These are phyloP conservation scores for Epizoanthus illoricatus DNA, from an alignment of 92 coral and sea anemone genomes.

Conservation along the genomic window DNA sequence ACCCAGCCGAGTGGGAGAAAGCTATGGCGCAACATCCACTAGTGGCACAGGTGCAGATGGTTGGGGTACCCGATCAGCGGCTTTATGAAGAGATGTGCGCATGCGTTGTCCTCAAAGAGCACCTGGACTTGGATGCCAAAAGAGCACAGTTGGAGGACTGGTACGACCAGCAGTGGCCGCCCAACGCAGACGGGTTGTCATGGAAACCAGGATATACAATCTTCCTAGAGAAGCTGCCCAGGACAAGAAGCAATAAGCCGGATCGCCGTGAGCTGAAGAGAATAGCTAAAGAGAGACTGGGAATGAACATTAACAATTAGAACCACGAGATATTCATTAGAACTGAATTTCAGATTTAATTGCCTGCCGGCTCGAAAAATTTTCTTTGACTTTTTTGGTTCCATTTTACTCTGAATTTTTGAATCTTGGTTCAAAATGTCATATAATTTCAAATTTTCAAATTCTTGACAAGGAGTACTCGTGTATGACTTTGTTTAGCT, in stretches of 20 bases:
- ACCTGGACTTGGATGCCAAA: conserved; percentile 6
- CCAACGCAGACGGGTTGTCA: conserved; percentile 41
- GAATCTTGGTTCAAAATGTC: too few relatives aligned
- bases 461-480: too few relatives aligned
- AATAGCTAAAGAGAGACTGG: conserved; percentile 13
- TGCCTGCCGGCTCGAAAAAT: too few relatives aligned
- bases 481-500: too few relatives aligned
- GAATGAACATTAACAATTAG: background rate
- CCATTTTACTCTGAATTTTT: too few relatives aligned
- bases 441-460: too few relatives aligned
- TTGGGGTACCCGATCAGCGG: conserved; percentile 23
- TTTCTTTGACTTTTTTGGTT: too few relatives aligned
- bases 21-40: conserved; percentile 8
- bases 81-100: conserved; percentile 29
- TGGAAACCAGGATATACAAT: conserved; percentile 36
- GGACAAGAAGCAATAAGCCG: conserved; percentile 7
- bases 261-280: conserved; percentile 9
- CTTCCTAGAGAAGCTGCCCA: conserved; percentile 28
- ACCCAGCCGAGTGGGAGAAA: conserved; percentile 14
- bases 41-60: conserved; percentile 5
- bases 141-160: conserved; percentile 31
- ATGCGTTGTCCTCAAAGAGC: conserved; percentile 15
- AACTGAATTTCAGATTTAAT: too few relatives aligned
- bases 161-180: conserved; percentile 43
- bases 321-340: too few relatives aligned